Base-by-base conservation (phyloP, 2,888 invertebrate genomes). In the Portevinia maculata region DNA sequence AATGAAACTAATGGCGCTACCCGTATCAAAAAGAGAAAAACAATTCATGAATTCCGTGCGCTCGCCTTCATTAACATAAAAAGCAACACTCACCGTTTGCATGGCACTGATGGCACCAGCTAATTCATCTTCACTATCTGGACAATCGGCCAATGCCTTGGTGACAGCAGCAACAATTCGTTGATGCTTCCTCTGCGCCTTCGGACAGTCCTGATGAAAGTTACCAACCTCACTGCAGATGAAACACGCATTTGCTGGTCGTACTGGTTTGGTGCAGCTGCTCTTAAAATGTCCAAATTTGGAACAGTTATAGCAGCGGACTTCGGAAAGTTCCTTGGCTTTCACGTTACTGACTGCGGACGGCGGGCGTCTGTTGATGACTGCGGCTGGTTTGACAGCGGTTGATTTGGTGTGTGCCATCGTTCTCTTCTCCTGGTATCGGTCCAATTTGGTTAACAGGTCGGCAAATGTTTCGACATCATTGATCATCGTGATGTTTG, bases 21-120 rank as follows among this genome's bases (percentile, higher is more conserved):
- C 39, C 15, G 57, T 57, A 37, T 57, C 57, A 57, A 57, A 57
- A 7, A 57, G n/a, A 41, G 39, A 57, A 53, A 21, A 39, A 15
- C 3, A 24, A 57, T 13, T 39, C 1, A 6, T 3, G 5, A 9
- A 37, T 24, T 17, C 9, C 8, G n/a, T 39, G 24, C 39, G 15
- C 15, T 19, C 13, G 19, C 2, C 11, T 24, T 24, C 1, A 24
- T 28, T 8, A 28, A 15, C 3, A 4, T 9, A 21, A 13, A 39
- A 57, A n/a, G 55, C 55, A 37, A 34, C 55, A 55, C 55, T 55
- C 9, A 55, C 55, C 55, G 9, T 37, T 37, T 57, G 57, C 39
- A 57, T 39, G 39, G 57, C 57, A 24, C 28, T 39, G 13, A 57
- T 39, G 57, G 28, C 57, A 24, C 39, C 39, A 39, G 39, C 8